Base-by-base conservation (phyloP, 2,888 invertebrate genomes). In the Xanthorhoe designata region DNA sequence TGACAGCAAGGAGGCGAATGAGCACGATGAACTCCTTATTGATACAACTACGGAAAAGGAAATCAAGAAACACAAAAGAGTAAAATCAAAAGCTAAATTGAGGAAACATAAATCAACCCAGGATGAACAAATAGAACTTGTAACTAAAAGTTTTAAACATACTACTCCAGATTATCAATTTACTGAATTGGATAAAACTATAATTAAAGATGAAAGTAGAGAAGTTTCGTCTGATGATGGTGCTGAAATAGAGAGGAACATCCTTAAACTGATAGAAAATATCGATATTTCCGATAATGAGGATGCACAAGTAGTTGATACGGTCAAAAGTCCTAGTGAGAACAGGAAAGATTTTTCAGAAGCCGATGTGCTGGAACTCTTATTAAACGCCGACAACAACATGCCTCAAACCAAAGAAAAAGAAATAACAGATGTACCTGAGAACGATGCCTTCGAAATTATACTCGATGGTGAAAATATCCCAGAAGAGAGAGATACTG, bases 231-330 rank as follows among this genome's bases (percentile, higher is more conserved):
- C 35, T 52, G 52, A 61, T 6, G 49, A 42, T 32, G 51, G 50
- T 24, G 61, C 57, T 4, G 38, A 64, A 17, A 51, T 73, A 13
- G 74, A 80, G 10, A 69, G 71, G 10, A 72, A 78, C 45, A 74
- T 86, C 38, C 75, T 73, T 0, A 75, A 83, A 51, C 62, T 86
- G 13, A 79, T 85, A 42, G 71, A 80, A 38, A 76, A 84, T 45
- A 77, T 82, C 29, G 79, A 86, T 58, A n/a, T 45, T 58, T 61
- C 70, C 8, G 42, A 60, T 52, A 64, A 68, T n/a, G n/a, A n/a
- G 38, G 59, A 49, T 52, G n/a, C 45, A 10, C 52, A 56, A 8
- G 45, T 42, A 50, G 3, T 2, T 9, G 6, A 54, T 54, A 17
- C 18, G n/a, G 19, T 47, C 38, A 54, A 54, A 17, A 17, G 15